Evolutionary conservation across 2,113 vertebrate species (phyloP), one percentile per base, ranked within the genome.

Genomic region (Lagenorhynchus albirostris): DNA sequence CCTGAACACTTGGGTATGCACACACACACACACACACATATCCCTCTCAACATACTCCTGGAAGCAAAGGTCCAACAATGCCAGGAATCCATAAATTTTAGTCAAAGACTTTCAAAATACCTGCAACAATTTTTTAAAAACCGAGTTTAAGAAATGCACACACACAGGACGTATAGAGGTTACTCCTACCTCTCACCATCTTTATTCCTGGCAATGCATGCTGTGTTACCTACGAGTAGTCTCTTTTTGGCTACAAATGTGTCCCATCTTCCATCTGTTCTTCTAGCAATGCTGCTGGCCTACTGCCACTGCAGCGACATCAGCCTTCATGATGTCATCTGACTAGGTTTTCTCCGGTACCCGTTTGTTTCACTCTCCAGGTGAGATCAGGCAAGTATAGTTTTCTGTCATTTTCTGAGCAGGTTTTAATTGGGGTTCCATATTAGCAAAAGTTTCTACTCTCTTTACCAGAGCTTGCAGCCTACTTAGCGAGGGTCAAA

Each of bases 251-350:
- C 98, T 98, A 98, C 97, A 97, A 98, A 97, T 90, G 95, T 96
- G 97, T 97, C 98, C 98, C 94, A 95, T 97, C 98, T 98, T 98
- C 98, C 98, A 98, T 98, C 98, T 98, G 98, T 98, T 98, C 97
- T 92, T 98, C 96, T 95, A 50, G 80, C 92, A 81, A 95, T 3
- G 20, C 31, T 95, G 96, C 98, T 98, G 98, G 98, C 98, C 91
- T 60, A 29, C 95, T 98, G 98, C 98, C 98, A 98, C 88, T 14
- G 80, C 62, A 95, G 97, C 96, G 95, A 93, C 98, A 96, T 96
- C 98, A 97, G 98, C 97, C 98, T 98, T 98, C 98, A 95, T 95
- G 98, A 98, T 98, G 98, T 97, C 98, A 98, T 93, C 95, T 83
- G 96, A 98, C 97, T 94, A 97, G 91, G 47, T 68, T 98, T 98